Evolutionary conservation across 1,140 invertebrate genomes (phyloP).

Genomic region (Sinonovacula constricta): DNA sequence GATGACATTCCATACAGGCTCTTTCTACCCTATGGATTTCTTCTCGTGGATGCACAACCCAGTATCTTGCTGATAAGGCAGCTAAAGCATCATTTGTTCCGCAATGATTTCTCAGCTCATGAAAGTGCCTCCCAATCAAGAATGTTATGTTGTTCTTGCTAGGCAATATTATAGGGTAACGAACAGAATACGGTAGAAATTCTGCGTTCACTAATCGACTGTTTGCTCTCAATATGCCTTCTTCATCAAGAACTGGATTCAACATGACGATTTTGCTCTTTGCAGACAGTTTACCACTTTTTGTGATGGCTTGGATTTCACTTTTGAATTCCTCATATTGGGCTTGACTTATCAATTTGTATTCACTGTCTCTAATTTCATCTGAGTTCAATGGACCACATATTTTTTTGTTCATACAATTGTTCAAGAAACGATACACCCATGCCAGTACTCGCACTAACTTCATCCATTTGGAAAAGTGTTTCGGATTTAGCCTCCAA

Average conservation of each 20-base stretch:
- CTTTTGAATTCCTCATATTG: neutral
- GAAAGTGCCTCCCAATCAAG: neutral
- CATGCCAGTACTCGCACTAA: neutral
- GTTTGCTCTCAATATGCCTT: neutral
- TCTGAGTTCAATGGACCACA: neutral
- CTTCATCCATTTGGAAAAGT: neutral
- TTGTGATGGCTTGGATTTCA: neutral
- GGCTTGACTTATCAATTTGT: neutral
- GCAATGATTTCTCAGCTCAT: neutral
- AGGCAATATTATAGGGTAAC: neutral
- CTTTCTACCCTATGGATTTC: constrained; percentile 12
- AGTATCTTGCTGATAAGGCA: neutral
- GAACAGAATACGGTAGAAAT: neutral
- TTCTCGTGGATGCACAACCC: neutral
- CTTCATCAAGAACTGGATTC: neutral
- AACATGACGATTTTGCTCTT: neutral
- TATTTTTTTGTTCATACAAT: neutral
- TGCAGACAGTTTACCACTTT: neutral
- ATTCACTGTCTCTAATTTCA: neutral
- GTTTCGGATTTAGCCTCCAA: neutral
- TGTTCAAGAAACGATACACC: neutral
- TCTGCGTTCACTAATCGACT: neutral
- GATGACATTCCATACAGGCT: constrained; percentile 24
- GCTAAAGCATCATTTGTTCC: neutral
- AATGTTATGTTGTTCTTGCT: neutral